phyloP scores from a whole-genome alignment of 2,113 vertebrate species.

The Ciconia maguari region DNA sequence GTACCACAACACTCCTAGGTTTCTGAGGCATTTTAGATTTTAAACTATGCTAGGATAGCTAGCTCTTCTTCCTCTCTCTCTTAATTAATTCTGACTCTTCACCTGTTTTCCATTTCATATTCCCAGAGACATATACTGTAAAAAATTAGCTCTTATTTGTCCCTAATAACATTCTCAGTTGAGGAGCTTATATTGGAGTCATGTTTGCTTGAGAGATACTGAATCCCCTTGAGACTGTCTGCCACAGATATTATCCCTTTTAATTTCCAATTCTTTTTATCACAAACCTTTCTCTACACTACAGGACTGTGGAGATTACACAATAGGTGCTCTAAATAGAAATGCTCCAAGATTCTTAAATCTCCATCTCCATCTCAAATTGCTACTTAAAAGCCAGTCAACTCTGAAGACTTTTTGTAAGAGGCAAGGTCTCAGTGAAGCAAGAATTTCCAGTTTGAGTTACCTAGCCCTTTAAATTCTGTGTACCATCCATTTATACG shows the following conservation, averaged over 20 bases:
- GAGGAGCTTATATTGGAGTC: constrained; percentile 40
- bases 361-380: constrained; percentile 42
- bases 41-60: background rate
- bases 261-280: constrained; percentile 67
- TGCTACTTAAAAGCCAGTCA: constrained; percentile 39
- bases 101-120: constrained; percentile 49
- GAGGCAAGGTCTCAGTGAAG: background rate
- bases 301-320: background rate
- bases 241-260: constrained; percentile 61
- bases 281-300: constrained; percentile 31
- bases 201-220: constrained; percentile 50
- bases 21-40: background rate
- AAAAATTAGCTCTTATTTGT: constrained; percentile 68
- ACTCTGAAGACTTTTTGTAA: constrained; percentile 12
- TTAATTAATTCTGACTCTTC: constrained; percentile 54
- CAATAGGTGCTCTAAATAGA: constrained; percentile 47
- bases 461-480: constrained; percentile 46
- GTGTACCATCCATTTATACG: background rate
- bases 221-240: constrained; percentile 45
- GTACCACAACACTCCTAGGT: background rate
- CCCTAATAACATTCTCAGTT: constrained; percentile 53
- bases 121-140: constrained; percentile 47
- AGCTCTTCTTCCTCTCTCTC: background rate
- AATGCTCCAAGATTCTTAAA: constrained; percentile 23
- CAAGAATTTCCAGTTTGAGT: background rate